These are phyloP conservation scores for Amblyjoppa proteus DNA, from an alignment of 2,888 invertebrate genomes.

Conservation along the genomic window DNA sequence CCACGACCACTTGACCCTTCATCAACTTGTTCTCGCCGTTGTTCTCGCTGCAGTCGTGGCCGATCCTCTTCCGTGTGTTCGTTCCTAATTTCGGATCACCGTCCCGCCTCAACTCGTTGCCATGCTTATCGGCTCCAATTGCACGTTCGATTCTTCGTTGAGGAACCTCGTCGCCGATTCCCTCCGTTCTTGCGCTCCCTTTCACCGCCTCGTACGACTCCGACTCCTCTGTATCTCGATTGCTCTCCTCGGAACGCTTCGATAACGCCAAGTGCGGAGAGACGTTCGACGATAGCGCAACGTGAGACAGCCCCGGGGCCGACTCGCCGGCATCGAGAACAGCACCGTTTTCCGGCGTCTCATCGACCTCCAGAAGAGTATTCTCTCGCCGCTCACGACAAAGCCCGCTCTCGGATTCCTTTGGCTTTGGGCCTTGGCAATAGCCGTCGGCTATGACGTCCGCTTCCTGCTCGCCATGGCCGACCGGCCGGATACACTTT, in stretches of 20 bases:
- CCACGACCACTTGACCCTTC: slow-evolving; percentile 70
- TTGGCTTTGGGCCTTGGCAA: slow-evolving; percentile 81
- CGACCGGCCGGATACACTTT: slow-evolving; percentile 81
- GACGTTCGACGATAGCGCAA: slow-evolving; percentile 34
- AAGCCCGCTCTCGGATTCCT: slow-evolving; percentile 74
- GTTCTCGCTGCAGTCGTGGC: slow-evolving; percentile 8
- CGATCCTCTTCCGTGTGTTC: slow-evolving; percentile 15
- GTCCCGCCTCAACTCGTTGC: neutral
- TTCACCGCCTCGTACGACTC: neutral
- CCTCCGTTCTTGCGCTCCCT: neutral
- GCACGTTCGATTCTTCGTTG: slow-evolving; percentile 20
- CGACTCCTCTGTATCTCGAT: slow-evolving; percentile 20
- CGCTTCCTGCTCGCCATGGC: slow-evolving; percentile 81
- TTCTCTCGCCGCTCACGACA: slow-evolving; percentile 67
- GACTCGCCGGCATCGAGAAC: slow-evolving; percentile 8
- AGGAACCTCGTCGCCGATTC: neutral
- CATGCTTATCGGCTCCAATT: neutral
- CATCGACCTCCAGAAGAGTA: slow-evolving; percentile 38
- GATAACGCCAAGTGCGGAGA: slow-evolving; percentile 18
- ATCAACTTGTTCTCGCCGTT: slow-evolving; percentile 51
- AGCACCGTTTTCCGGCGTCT: slow-evolving; percentile 26
- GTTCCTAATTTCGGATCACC: neutral
- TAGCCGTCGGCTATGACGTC: slow-evolving; percentile 78
- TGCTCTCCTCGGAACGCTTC: slow-evolving; percentile 41
- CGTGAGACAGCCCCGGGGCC: slow-evolving; percentile 27